Conservation (phyloP, 2,797 vertebrate species). For the Etheostoma perlongum region DNA sequence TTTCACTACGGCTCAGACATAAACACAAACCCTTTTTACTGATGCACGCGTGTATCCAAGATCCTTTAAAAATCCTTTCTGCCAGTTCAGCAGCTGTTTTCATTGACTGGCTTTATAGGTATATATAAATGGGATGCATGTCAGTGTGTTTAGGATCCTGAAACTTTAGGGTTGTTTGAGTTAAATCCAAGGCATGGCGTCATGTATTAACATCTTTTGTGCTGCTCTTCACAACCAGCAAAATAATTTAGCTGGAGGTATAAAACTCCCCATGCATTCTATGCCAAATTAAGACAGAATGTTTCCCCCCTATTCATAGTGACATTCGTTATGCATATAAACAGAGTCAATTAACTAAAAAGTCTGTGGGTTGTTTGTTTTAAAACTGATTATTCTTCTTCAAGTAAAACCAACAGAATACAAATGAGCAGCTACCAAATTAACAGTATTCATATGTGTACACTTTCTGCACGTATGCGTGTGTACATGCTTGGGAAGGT, state of each 20-base stretch:
- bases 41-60: constrained; percentile 38
- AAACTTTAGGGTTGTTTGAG: constrained; percentile 55
- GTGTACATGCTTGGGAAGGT: neutral
- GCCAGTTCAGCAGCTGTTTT: constrained; percentile 69
- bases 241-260: constrained; percentile 46
- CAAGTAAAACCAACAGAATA: constrained; percentile 7
- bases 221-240: constrained; percentile 45
- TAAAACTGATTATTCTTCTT: neutral
- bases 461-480: neutral
- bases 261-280: constrained; percentile 52
- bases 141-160: constrained; percentile 50
- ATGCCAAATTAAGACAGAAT: constrained; percentile 47
- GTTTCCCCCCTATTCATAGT: constrained; percentile 34
- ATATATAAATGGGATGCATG: constrained; percentile 66
- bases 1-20: constrained; percentile 40
- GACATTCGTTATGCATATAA: constrained; percentile 44
- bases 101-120: constrained; percentile 73
- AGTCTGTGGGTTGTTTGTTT: constrained; percentile 10
- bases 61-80: constrained; percentile 61
- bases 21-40: constrained; percentile 35
- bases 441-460: constrained; percentile 1
- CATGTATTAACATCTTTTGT: constrained; percentile 59
- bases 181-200: constrained; percentile 53
- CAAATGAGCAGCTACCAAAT: neutral
- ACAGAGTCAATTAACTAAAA: constrained; percentile 40